These are phyloP conservation scores for Chironomus striatipennis DNA, from an alignment of 1,140 invertebrate genomes.

Conservation along the genomic window DNA sequence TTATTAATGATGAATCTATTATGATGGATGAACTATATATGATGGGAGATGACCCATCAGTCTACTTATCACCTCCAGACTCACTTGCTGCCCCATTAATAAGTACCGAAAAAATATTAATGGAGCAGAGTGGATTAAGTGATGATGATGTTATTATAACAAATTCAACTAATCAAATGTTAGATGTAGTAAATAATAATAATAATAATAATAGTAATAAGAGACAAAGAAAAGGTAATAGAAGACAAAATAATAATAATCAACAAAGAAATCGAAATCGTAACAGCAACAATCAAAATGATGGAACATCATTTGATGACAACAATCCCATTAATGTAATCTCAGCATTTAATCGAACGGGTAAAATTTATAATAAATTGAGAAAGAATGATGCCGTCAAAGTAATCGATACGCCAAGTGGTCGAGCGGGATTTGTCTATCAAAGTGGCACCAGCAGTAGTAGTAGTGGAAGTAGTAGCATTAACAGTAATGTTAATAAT, in stretches of 20 bases:
- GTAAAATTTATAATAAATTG: constrained; percentile 29
- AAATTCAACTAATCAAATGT: constrained; percentile 23
- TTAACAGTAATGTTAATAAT: constrained; percentile 22
- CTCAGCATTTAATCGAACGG: constrained; percentile 4
- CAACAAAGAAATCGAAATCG: not conserved
- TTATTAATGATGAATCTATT: not conserved
- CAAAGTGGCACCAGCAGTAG: constrained; percentile 33
- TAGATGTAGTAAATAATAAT: constrained; percentile 23
- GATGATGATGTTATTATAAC: constrained; percentile 3
- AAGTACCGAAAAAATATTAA: no score
- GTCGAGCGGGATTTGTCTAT: constrained; percentile 40
- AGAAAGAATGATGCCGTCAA: constrained; percentile 41
- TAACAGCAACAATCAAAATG: constrained; percentile 17
- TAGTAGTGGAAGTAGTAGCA: not conserved
- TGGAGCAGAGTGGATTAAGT: no score
- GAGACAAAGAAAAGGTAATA: constrained; percentile 22
- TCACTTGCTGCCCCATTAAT: not conserved
- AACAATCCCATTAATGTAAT: constrained; percentile 18
- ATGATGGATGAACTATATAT: constrained; percentile 13
- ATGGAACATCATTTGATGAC: constrained; percentile 17
- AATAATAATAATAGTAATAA: constrained; percentile 9
- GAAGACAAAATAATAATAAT: constrained; percentile 13
- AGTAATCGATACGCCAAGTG: constrained; percentile 38
- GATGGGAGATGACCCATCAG: not conserved
- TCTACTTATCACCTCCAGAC: not conserved